Evolutionary conservation across 2,888 invertebrate species (phyloP).

Genomic region (Metacarcinus magister): DNA sequence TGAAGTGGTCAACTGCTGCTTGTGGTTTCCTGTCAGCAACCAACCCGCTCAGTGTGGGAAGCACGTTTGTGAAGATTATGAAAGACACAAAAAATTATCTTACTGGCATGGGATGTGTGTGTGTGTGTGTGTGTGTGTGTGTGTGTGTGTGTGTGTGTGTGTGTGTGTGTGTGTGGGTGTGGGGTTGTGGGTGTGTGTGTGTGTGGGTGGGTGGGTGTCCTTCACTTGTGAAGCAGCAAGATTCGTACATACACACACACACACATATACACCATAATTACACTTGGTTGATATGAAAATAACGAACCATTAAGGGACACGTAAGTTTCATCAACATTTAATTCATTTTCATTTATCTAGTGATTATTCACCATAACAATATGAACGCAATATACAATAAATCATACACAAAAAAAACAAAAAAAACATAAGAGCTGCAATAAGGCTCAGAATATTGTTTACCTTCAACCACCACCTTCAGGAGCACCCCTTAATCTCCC

Average conservation of each 20-base stretch:
- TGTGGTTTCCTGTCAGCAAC: slow-evolving; percentile 3
- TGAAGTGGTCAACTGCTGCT: slow-evolving; percentile 13
- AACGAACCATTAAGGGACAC: no score
- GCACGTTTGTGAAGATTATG: neutral
- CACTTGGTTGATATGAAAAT: no score
- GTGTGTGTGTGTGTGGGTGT: neutral
- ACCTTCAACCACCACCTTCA: no score
- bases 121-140: slow-evolving; percentile 4
- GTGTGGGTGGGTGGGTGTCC: neutral
- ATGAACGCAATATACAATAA: no score
- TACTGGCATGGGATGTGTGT: neutral
- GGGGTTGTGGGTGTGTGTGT: neutral
- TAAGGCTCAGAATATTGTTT: no score
- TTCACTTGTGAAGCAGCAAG: neutral
- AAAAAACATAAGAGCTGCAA: no score
- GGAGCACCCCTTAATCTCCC: no score
- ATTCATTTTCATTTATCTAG: no score
- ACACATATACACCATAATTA: neutral
- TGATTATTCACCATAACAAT: no score
- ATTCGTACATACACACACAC: neutral
- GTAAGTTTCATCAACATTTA: neutral
- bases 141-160: slow-evolving; percentile 15
- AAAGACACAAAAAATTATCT: neutral
- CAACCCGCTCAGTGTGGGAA: neutral
- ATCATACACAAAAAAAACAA: no score